A percentile compares a stretch with the other conserved stretches of the same genome.
These are phyloP conservation scores for Proctacanthus coquilletti DNA, from an alignment of 1,140 invertebrate genomes.

Conservation along the genomic window DNA sequence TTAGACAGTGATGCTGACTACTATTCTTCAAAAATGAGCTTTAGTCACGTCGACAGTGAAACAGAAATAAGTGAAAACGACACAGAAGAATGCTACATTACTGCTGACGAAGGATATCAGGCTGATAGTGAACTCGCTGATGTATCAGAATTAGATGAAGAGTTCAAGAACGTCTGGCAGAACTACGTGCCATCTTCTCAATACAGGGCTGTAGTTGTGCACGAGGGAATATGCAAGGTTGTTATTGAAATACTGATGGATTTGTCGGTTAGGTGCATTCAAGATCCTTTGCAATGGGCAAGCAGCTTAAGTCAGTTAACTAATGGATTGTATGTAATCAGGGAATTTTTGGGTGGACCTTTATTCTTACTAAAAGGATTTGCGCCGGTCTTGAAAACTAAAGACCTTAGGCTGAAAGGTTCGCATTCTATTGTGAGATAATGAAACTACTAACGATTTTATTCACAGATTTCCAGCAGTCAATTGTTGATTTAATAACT, in stretches of 20 bases:
- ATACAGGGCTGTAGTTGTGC: constrained; percentile 21
- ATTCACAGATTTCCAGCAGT: constrained; percentile 20
- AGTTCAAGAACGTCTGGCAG: constrained; percentile 8
- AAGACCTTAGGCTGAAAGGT: constrained; percentile 20
- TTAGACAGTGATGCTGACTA: constrained; percentile 20
- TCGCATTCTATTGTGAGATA: too few relatives aligned
- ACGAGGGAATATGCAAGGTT: constrained; percentile 22
- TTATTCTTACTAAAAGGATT: constrained; percentile 23
- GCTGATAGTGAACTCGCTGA: constrained; percentile 26
- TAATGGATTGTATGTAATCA: constrained; percentile 21
- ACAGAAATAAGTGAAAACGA: constrained; percentile 24
- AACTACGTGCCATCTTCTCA: constrained; percentile 18
- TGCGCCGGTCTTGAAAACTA: constrained; percentile 16
- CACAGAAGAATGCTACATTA: constrained; percentile 20
- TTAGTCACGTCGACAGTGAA: constrained; percentile 24
- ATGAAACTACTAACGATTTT: too few relatives aligned
- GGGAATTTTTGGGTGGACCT: constrained; percentile 22
- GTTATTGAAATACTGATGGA: constrained; percentile 27
- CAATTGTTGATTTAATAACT: constrained; percentile 20
- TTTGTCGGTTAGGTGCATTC: constrained; percentile 16
- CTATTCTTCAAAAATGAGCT: constrained; percentile 20
- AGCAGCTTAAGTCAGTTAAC: constrained; percentile 22
- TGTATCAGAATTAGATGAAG: constrained; percentile 18
- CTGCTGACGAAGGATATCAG: constrained; percentile 27
- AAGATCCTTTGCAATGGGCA: constrained; percentile 22